Base-by-base conservation (phyloP, 2,888 invertebrate species). In the Trypoxylon attenuatum region DNA sequence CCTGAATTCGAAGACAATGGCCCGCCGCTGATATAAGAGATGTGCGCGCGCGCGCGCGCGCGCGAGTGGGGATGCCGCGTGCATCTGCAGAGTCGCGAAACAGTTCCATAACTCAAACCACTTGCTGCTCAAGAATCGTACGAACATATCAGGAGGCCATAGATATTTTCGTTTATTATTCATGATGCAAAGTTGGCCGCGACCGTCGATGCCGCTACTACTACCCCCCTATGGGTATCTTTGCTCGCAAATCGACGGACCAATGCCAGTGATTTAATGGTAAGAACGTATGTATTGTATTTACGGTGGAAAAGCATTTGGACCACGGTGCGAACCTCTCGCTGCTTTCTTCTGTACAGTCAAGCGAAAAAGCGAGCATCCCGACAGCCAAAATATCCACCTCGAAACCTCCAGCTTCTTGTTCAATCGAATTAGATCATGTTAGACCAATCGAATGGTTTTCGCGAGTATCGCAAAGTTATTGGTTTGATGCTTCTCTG, bases 111-210 rank as follows among this genome's bases (percentile, higher is more conserved):
- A 41, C 38, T 41, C 52, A 42, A 71, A 53, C 63, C 61, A 61
- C 64, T 64, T 54, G 72, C 68, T 45, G 58, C 55, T 50, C 29
- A 23, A 38, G 45, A 45, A 29, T 29, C 52, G 22, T 3, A 25
- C 6, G 53, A 16, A 19, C 51, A 52, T 52, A 66, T 61, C 50
- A 58, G 43, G 22, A 18, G n/a, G 8, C 65, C 60, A 60, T 50
- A 53, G 61, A 67, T 73, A 65, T 73, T 77, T 76, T 78, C 81
- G 78, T 77, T 84, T 80, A 82, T 83, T 83, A 84, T 83, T 80
- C 83, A 80, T 82, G 81, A 83, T 84, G 74, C 66, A 71, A 65
- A 70, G 73, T 77, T 80, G 82, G 79, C 81, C 61, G 67, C 61
- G 63, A 50, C 42, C 52, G 25, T 23, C 33, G 21, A 43, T n/a